phyloP scores from a whole-genome alignment of 2,113 vertebrate genomes.

The Bos indicus region DNA sequence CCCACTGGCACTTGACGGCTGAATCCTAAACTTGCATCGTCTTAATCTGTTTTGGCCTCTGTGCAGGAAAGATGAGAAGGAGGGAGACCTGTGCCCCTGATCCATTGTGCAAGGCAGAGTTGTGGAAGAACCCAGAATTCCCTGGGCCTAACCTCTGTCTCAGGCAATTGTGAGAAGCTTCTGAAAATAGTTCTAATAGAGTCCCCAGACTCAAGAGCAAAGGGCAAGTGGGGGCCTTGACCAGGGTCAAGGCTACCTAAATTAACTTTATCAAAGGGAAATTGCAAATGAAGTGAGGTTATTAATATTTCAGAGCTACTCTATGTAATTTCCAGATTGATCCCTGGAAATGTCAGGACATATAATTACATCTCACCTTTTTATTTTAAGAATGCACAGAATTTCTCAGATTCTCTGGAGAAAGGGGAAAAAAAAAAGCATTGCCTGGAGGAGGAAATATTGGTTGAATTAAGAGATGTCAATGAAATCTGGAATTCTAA shows the following conservation, averaged over 20 bases:
- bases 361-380: slow-evolving; percentile 12
- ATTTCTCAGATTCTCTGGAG: slow-evolving; percentile 31
- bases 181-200: neutral
- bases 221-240: neutral
- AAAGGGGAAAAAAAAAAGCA: neutral
- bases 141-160: neutral
- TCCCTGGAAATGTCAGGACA: slow-evolving; percentile 16
- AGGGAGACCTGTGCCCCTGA: neutral
- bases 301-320: neutral
- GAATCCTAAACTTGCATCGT: neutral
- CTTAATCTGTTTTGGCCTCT: neutral
- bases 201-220: neutral
- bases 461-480: neutral
- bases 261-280: neutral
- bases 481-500: neutral
- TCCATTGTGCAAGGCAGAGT: neutral
- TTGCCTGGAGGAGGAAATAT: neutral
- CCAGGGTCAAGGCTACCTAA: neutral
- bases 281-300: neutral
- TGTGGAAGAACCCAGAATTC: neutral
- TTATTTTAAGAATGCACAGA: slow-evolving; percentile 5
- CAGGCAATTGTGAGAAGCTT: neutral
- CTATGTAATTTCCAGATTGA: neutral
- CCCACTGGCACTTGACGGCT: neutral
- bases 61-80: neutral